Base-by-base conservation (phyloP, 37 sponge, comb jelly and placozoan species). In the Aphrocallistes beatrix region DNA sequence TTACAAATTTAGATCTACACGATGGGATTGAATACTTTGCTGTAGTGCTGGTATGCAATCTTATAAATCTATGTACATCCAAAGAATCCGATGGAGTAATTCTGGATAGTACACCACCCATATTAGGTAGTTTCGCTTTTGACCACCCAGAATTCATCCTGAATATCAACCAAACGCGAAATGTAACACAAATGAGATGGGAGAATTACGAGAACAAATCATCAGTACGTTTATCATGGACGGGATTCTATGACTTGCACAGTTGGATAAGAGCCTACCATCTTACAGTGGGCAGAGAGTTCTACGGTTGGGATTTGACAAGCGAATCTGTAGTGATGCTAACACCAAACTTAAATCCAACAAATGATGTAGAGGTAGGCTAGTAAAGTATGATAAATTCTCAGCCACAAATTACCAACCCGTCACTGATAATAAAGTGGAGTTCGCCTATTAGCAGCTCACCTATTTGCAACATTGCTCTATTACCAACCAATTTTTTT, bases 221-320 rank as follows among this genome's bases (percentile, higher is more conserved):
- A 8, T 34, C 82, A 45, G 13, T 93, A 32, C 40, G 84, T 28
- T 37, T 94, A 0, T 84, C 92, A 0, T 94, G 92, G 81, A 25
- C 85, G 16, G 95, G 95, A 37, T 95, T 95, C 49, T 60, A 69
- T 34, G 95, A 95, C 82, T 89, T 87, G 0, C 95, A 95, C 51
- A 87, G 87, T 30, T 89, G 91, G 1, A 82, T 95, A 1, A 39
- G 38, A 9, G 83, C 47, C 38, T 91, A 89, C 82, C 45, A 81
- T 86, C 87, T 75, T 0, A 28, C 81, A 0, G 90, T 95, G 0
- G 95, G 95, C 16, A 82, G 89, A 0, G 9, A 19, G 21, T 95
- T 87, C 87, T 37, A 81, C 19, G 38, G 36, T 0, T n/a, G 36
- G 17, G 91, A 91, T 82, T 82, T 90, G 1, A 38, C 89, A 0